Percentiles rank a stretch among this genome's conserved stretches.
Conservation (phyloP, 2,888 invertebrate species). For the Leptogaster cylindrica region DNA sequence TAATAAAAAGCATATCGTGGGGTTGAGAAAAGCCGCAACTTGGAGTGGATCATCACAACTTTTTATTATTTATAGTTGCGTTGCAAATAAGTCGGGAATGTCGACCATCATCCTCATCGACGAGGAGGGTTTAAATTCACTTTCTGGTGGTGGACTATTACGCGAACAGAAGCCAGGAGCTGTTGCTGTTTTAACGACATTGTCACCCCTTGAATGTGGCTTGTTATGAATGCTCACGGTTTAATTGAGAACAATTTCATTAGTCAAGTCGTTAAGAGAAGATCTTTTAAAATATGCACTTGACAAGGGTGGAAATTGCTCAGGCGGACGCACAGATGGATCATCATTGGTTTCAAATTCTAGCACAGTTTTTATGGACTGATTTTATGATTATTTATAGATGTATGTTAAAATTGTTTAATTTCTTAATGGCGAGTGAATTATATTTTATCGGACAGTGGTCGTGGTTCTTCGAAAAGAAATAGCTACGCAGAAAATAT, state of each 20-base stretch:
- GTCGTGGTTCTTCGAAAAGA: too few relatives aligned
- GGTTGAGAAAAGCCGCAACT: slow-evolving; percentile 22
- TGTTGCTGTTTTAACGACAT: slow-evolving; percentile 36
- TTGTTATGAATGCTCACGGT: slow-evolving; percentile 45
- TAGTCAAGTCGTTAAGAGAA: slow-evolving; percentile 43
- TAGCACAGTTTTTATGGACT: slow-evolving; percentile 6
- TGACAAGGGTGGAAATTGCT: slow-evolving; percentile 32
- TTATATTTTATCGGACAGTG: too few relatives aligned
- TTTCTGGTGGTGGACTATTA: neutral
- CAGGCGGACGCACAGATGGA: slow-evolving; percentile 41
- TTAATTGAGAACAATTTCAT: slow-evolving; percentile 48
- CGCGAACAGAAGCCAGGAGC: neutral
- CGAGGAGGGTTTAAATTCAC: slow-evolving; percentile 9
- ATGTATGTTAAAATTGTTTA: too few relatives aligned
- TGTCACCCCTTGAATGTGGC: slow-evolving; percentile 29
- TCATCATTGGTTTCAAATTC: neutral
- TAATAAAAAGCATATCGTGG: slow-evolving; percentile 41
- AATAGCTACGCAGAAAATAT: too few relatives aligned
- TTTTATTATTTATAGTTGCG: slow-evolving; percentile 43
- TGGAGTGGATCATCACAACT: slow-evolving; percentile 33
- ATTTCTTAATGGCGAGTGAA: too few relatives aligned
- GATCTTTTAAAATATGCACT: slow-evolving; percentile 35
- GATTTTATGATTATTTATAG: slow-evolving; percentile 22
- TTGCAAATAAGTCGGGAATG: slow-evolving; percentile 3
- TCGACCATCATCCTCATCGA: neutral